These are phyloP conservation scores for Epizoanthus illoricatus DNA, from an alignment of 92 coral and sea anemone genomes.

Conservation along the genomic window DNA sequence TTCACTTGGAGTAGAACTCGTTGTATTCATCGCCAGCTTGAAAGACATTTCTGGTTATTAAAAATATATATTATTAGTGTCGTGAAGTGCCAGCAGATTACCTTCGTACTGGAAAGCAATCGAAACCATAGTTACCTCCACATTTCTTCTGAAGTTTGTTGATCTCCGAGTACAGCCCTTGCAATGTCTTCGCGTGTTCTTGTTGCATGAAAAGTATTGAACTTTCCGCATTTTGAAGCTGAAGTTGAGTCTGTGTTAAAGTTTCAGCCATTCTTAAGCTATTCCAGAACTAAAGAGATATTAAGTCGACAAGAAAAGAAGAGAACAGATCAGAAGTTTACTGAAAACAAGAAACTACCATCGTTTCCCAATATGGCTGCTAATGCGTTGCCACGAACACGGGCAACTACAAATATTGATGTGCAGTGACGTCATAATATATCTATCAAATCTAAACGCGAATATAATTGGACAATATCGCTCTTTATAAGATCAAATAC, in stretches of 20 bases:
- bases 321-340: constrained; percentile 26
- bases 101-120: neutral
- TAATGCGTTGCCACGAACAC: constrained; percentile 86
- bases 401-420: constrained; percentile 61
- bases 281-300: neutral
- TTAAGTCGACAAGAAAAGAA: neutral
- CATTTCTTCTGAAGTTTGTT: constrained; percentile 98
- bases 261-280: constrained; percentile 70
- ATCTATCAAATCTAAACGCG: constrained; percentile 17
- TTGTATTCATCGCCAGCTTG: constrained; percentile 92
- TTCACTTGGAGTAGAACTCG: constrained; percentile 70
- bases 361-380: constrained; percentile 83
- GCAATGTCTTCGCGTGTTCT: constrained; percentile 95
- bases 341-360: constrained; percentile 35
- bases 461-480: constrained; percentile 42
- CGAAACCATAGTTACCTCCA: constrained; percentile 69
- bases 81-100: neutral
- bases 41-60: constrained; percentile 75
- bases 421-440: constrained; percentile 74
- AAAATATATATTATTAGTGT: neutral
- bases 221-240: constrained; percentile 97
- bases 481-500: constrained; percentile 9
- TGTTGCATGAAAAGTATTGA: constrained; percentile 95
- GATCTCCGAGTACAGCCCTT: constrained; percentile 95
- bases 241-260: constrained; percentile 75